Percentiles rank a stretch among this genome's conserved stretches.
Evolutionary conservation across 2,888 invertebrate species (phyloP).

Genomic region (Dasysyrphus albostriatus): DNA sequence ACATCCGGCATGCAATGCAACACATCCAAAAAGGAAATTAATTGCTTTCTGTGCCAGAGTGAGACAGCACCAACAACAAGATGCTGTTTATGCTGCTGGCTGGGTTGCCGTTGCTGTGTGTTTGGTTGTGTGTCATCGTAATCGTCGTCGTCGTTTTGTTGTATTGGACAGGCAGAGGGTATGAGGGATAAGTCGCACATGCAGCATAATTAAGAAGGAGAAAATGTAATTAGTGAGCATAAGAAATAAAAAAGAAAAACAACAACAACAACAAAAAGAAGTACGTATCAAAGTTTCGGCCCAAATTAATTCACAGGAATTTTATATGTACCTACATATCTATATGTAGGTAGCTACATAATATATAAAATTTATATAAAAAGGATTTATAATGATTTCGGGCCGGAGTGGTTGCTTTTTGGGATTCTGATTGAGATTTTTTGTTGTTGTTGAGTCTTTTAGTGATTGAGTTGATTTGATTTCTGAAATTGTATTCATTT

Average conservation of each 20-base stretch:
- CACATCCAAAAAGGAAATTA: constrained; percentile 75
- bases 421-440: constrained; percentile 35
- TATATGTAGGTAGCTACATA: neutral
- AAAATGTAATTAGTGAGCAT: constrained; percentile 75
- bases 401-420: constrained; percentile 55
- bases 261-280: constrained; percentile 24
- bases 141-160: neutral
- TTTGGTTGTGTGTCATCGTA: constrained; percentile 43
- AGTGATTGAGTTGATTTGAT: constrained; percentile 23
- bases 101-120: constrained; percentile 18
- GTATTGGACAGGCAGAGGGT: neutral
- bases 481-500: constrained; percentile 18
- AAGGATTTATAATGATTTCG: constrained; percentile 65
- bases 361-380: constrained; percentile 39
- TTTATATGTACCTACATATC: constrained; percentile 41
- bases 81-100: constrained; percentile 60
- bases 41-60: constrained; percentile 74
- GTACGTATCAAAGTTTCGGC: constrained; percentile 58
- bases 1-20: constrained; percentile 76
- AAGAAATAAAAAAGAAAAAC: constrained; percentile 54
- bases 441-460: constrained; percentile 9
- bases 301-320: constrained; percentile 74
- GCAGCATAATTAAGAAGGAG: constrained; percentile 76
- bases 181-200: constrained; percentile 72
- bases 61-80: constrained; percentile 74